These are phyloP conservation scores for Pao palembangensis DNA, from an alignment of 2,113 vertebrate genomes.

Conservation along the genomic window DNA sequence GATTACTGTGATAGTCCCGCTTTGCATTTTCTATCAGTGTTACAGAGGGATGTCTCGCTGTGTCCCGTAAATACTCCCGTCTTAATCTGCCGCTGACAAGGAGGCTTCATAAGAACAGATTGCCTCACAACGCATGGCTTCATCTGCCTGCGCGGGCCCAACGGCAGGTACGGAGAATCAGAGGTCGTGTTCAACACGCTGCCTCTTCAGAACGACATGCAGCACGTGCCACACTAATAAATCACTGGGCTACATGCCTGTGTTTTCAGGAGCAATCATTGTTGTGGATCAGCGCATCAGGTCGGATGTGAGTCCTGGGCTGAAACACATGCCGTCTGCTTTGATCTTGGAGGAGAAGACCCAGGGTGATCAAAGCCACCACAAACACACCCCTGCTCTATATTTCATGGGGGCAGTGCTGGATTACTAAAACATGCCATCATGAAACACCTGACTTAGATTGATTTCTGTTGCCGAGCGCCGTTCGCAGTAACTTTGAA, in stretches of 20 bases:
- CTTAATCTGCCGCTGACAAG: slow-evolving; percentile 29
- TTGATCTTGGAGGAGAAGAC: slow-evolving; percentile 63
- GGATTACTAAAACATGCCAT: slow-evolving; percentile 58
- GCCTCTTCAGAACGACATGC: slow-evolving; percentile 32
- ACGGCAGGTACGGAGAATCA: slow-evolving; percentile 32
- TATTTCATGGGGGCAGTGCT: slow-evolving; percentile 59
- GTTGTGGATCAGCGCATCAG: slow-evolving; percentile 42
- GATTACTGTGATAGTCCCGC: too few species aligned
- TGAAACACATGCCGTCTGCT: slow-evolving; percentile 34
- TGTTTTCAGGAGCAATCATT: slow-evolving; percentile 45
- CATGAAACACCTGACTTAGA: slow-evolving; percentile 49
- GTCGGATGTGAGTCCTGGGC: slow-evolving; percentile 41
- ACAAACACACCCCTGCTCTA: slow-evolving; percentile 67
- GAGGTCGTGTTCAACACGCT: slow-evolving; percentile 25
- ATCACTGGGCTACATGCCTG: slow-evolving; percentile 39
- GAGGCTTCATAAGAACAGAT: slow-evolving; percentile 36
- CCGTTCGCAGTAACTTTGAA: slow-evolving; percentile 29
- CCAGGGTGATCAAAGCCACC: slow-evolving; percentile 71
- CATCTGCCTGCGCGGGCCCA: slow-evolving; percentile 42
- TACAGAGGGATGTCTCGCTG: slow-evolving; percentile 39
- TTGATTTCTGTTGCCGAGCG: slow-evolving; percentile 55
- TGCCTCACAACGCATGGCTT: slow-evolving; percentile 46
- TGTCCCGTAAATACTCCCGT: slow-evolving; percentile 48
- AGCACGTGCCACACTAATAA: slow-evolving; percentile 40
- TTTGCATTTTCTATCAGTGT: not conserved